Evolutionary conservation across 1,140 invertebrate species (phyloP).

Genomic region (Cyclargus thomasi): DNA sequence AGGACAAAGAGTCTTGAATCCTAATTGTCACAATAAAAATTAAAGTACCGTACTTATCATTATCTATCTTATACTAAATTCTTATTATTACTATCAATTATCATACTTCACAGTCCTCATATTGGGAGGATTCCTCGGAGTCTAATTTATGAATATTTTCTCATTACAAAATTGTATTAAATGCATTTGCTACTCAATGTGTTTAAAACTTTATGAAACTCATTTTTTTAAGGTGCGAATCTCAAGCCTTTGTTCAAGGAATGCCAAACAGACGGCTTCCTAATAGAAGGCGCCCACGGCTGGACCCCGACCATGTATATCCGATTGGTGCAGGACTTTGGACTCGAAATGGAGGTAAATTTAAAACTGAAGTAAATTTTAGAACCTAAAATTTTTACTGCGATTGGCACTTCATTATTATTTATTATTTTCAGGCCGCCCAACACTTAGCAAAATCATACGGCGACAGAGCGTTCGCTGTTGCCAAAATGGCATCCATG

Average conservation of each 20-base stretch:
- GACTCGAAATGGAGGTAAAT: constrained; percentile 88
- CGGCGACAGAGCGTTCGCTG: constrained; percentile 97
- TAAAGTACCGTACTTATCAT: too few species aligned
- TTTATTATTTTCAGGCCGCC: constrained; percentile 79
- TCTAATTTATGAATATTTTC: too few species aligned
- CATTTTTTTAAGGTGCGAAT: constrained; percentile 77
- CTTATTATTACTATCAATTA: too few species aligned
- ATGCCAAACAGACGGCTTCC: constrained; percentile 91
- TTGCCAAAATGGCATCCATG: constrained; percentile 95
- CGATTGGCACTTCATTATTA: not conserved
- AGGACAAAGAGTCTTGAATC: too few species aligned
- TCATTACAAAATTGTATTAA: too few species aligned
- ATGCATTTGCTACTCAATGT: too few species aligned
- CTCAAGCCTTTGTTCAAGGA: constrained; percentile 80
- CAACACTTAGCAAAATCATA: constrained; percentile 97
- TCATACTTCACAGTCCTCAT: too few species aligned
- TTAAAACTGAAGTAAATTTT: too few species aligned
- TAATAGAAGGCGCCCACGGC: constrained; percentile 95
- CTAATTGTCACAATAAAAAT: too few species aligned
- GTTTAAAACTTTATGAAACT: not conserved
- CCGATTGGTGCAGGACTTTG: constrained; percentile 94
- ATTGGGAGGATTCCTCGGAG: too few species aligned
- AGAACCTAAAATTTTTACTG: too few species aligned
- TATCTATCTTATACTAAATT: too few species aligned
- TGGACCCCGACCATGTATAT: constrained; percentile 99